Conservation (phyloP, 2,113 vertebrate genomes). For the Sylvilagus bachmani region DNA sequence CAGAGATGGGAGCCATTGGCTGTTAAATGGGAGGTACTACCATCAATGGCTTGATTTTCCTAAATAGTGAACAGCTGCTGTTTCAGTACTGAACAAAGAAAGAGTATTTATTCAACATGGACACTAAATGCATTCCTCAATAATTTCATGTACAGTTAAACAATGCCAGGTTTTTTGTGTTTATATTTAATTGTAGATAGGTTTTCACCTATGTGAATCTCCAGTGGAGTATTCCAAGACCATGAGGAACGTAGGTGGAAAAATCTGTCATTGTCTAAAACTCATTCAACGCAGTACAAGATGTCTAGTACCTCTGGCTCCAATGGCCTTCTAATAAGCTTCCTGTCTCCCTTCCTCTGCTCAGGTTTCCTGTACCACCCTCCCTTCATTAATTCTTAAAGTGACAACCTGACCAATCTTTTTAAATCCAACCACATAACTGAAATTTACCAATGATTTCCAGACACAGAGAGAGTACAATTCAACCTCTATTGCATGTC, state of each 20-base stretch:
- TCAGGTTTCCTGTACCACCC: not conserved
- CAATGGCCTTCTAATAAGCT: not conserved
- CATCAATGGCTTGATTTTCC: slow-evolving; percentile 3
- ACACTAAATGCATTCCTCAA: not conserved
- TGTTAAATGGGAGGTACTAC: not conserved
- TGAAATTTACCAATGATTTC: not conserved
- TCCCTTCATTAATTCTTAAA: not conserved
- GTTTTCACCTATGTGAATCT: not conserved
- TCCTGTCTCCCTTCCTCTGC: not conserved
- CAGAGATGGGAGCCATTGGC: not conserved
- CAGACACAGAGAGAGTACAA: not conserved
- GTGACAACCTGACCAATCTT: not conserved
- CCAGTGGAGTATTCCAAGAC: not conserved
- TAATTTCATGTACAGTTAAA: slow-evolving; percentile 13
- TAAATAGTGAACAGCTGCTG: not conserved
- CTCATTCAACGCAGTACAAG: not conserved
- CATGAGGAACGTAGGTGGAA: not conserved
- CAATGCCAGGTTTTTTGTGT: not conserved
- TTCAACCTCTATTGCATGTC: not conserved
- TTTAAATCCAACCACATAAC: not conserved
- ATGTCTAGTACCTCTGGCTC: not conserved
- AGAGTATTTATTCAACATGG: not conserved
- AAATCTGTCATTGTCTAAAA: not conserved
- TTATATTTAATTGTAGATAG: not conserved
- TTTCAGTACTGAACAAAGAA: not conserved